Evolutionary conservation across 2,888 invertebrate species (phyloP).

Genomic region (Lycia hirtaria): DNA sequence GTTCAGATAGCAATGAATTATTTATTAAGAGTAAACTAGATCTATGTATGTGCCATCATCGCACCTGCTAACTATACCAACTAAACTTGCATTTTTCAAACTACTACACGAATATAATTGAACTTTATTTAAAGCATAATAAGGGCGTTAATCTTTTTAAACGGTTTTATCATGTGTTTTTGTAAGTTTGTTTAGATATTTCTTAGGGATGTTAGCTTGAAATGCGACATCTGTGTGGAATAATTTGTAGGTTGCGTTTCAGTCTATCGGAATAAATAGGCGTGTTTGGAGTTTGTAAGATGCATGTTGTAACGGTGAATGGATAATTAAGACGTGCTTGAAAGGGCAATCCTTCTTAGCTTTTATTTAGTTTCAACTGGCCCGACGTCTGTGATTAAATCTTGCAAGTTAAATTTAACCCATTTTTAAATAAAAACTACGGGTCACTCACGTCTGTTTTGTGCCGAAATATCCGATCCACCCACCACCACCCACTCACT

Average conservation of each 20-base stretch:
- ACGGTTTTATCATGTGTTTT: not conserved
- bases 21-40: conserved; percentile 25
- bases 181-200: conserved; percentile 9
- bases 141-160: not conserved
- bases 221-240: conserved; percentile 10
- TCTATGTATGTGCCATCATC: conserved; percentile 24
- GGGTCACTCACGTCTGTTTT: no score
- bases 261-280: conserved; percentile 16
- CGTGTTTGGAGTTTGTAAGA: conserved; percentile 2
- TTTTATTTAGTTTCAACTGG: no score
- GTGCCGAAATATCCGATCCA: no score
- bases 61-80: conserved; percentile 14
- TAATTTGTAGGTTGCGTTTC: conserved; percentile 24
- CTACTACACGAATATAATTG: not conserved
- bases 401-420: no score
- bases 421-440: no score
- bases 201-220: conserved; percentile 15
- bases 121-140: not conserved
- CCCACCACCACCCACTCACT: no score
- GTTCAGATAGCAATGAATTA: conserved; percentile 22
- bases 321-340: no score
- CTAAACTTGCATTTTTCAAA: not conserved
- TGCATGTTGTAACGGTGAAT: not conserved
- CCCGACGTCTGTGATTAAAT: no score
- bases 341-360: no score